Evolutionary conservation across 2,888 invertebrate species (phyloP).

Genomic region (Watsonalla binaria): DNA sequence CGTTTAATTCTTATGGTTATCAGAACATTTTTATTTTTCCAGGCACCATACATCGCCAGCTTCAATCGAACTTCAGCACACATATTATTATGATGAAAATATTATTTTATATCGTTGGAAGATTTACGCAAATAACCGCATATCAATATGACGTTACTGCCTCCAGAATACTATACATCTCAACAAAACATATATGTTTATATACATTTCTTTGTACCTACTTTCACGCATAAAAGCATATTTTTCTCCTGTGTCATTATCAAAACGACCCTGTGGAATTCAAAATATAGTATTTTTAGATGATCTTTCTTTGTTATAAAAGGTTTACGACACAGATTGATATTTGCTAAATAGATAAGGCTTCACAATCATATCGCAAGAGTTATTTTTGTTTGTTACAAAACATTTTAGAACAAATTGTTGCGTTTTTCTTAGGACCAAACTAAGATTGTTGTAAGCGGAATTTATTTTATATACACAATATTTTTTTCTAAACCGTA

Average conservation of each 20-base stretch:
- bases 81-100: slow-evolving; percentile 8
- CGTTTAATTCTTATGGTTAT: too few relatives aligned
- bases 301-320: slow-evolving; percentile 68
- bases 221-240: slow-evolving; percentile 46
- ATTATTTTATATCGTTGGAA: too few relatives aligned
- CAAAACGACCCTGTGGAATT: slow-evolving; percentile 36
- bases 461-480: slow-evolving; percentile 29
- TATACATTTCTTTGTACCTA: slow-evolving; percentile 21
- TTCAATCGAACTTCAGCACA: neutral
- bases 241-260: slow-evolving; percentile 40
- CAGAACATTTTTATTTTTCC: neutral
- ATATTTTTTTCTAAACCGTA: slow-evolving; percentile 23
- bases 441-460: slow-evolving; percentile 38
- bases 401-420: slow-evolving; percentile 3
- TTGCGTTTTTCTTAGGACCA: slow-evolving; percentile 56
- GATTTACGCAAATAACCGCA: slow-evolving; percentile 1
- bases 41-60: neutral
- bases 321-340: slow-evolving; percentile 52
- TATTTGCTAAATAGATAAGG: slow-evolving; percentile 57
- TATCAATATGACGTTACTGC: slow-evolving; percentile 36
- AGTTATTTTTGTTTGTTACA: slow-evolving; percentile 10
- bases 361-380: slow-evolving; percentile 47
- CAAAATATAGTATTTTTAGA: slow-evolving; percentile 72
- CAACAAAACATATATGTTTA: slow-evolving; percentile 22
- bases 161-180: slow-evolving; percentile 32